Conservation (phyloP, 2,888 invertebrate genomes). For the Gandaritis pyraliata region DNA sequence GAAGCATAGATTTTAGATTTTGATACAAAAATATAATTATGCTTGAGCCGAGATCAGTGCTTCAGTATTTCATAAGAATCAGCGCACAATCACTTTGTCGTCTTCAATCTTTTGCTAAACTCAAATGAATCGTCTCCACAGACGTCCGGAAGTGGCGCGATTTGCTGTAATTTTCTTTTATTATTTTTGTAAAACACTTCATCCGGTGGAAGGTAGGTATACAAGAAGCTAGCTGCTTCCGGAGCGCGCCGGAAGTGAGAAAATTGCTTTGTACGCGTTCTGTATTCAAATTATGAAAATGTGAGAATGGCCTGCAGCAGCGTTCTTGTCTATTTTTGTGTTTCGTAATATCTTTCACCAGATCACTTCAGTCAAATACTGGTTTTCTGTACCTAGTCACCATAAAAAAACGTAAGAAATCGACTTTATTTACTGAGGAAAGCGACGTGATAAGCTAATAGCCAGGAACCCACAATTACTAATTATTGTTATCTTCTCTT, state of each 20-base stretch:
- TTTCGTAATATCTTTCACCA: neutral
- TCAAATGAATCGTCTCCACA: too few species aligned
- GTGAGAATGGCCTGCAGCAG: slow-evolving; percentile 1
- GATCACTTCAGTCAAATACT: too few species aligned
- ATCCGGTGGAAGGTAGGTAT: slow-evolving; percentile 25
- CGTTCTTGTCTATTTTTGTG: neutral
- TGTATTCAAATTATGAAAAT: slow-evolving; percentile 21
- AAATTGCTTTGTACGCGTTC: slow-evolving; percentile 30
- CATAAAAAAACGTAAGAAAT: too few species aligned
- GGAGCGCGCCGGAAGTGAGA: slow-evolving; percentile 48
- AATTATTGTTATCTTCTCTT: too few species aligned
- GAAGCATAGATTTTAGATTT: too few species aligned
- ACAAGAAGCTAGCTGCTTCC: slow-evolving; percentile 43
- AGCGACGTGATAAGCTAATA: too few species aligned
- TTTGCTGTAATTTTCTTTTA: neutral
- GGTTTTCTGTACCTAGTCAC: too few species aligned
- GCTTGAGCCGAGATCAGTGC: too few species aligned
- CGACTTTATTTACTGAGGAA: too few species aligned
- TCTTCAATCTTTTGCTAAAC: too few species aligned
- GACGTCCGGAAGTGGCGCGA: neutral
- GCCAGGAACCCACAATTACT: too few species aligned
- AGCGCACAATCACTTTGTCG: neutral
- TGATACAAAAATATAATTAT: too few species aligned
- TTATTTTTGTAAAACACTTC: slow-evolving; percentile 17
- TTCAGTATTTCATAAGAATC: neutral